These are phyloP conservation scores for Sesia bembeciformis DNA, from an alignment of 2,888 invertebrate genomes.

Conservation along the genomic window DNA sequence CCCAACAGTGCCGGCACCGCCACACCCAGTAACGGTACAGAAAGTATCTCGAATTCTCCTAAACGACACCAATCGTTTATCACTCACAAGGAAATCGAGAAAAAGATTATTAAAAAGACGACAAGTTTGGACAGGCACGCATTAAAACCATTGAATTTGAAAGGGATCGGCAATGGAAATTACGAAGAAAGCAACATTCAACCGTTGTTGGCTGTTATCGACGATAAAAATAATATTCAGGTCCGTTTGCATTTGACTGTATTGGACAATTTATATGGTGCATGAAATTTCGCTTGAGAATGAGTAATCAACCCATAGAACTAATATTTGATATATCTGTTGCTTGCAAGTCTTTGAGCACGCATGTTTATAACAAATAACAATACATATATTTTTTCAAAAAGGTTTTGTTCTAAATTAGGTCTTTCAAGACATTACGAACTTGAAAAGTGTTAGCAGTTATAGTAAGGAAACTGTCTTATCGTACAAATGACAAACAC, in stretches of 20 bases:
- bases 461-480: no score
- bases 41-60: conserved; percentile 34
- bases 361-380: no score
- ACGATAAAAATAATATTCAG: conserved; percentile 65
- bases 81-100: conserved; percentile 32
- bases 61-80: conserved; percentile 50
- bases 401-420: no score
- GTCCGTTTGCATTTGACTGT: conserved; percentile 16
- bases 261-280: no score
- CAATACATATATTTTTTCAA: no score
- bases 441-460: no score
- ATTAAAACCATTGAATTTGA: conserved; percentile 55
- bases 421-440: no score
- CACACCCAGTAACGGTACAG: conserved; percentile 20
- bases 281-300: no score
- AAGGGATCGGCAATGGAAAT: conserved; percentile 52
- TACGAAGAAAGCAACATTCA: conserved; percentile 32
- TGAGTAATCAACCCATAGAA: no score
- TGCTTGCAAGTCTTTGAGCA: no score
- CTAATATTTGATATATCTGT: no score
- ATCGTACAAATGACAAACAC: no score
- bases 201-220: conserved; percentile 60
- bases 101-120: conserved; percentile 36
- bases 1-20: conserved; percentile 35
- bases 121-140: conserved; percentile 52